Evolutionary conservation across 1,140 invertebrate genomes (phyloP).

Genomic region (Plutomurus gul): DNA sequence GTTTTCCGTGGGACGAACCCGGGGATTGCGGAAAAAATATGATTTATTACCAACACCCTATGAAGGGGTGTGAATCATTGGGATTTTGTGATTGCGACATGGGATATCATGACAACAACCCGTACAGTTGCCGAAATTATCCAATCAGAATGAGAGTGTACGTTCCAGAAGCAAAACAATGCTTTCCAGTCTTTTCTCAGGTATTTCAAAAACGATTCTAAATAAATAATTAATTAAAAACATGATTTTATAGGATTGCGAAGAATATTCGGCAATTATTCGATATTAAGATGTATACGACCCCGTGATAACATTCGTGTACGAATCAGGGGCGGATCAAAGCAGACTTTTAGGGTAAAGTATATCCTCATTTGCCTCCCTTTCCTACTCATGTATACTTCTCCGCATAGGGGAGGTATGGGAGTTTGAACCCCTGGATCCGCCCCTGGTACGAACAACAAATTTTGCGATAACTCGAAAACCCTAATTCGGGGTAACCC

Average conservation of each 20-base stretch:
- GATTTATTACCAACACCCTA: constrained; percentile 5
- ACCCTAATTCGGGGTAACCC: too few species aligned
- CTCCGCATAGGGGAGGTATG: too few species aligned
- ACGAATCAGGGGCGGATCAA: too few species aligned
- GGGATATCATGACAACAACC: background rate
- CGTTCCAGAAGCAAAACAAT: background rate
- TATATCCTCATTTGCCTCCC: too few species aligned
- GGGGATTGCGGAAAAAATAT: background rate
- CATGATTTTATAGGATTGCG: background rate
- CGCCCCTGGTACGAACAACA: too few species aligned
- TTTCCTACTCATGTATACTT: too few species aligned
- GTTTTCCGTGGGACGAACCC: background rate
- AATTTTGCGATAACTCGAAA: too few species aligned
- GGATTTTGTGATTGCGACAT: constrained; percentile 31
- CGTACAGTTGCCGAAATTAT: background rate
- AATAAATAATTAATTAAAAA: background rate
- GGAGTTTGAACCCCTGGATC: too few species aligned
- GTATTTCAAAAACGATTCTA: background rate
- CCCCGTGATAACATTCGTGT: too few species aligned
- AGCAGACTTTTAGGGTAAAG: too few species aligned
- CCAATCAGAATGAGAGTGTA: background rate
- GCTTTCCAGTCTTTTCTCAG: background rate
- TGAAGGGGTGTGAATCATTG: background rate
- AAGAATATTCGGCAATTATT: too few species aligned
- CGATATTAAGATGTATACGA: too few species aligned